Base-by-base conservation (phyloP, 2,888 invertebrate genomes). In the Arge pagana region DNA sequence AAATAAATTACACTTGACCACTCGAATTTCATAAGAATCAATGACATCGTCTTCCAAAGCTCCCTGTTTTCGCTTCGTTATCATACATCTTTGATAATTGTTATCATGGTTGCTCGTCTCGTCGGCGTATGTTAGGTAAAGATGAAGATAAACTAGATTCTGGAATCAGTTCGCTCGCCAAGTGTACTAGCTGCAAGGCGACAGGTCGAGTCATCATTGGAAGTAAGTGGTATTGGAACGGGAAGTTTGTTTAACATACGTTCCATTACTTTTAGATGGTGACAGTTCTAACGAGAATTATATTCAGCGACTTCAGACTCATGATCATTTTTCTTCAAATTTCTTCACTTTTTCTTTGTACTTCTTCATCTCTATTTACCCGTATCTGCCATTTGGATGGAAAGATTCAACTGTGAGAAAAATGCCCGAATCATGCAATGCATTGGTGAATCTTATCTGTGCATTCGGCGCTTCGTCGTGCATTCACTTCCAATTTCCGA, bases 181-280 rank as follows among this genome's bases (percentile, higher is more conserved):
- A 73, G 71, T 73, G 73, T 71, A 67, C 68, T 64, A 67, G 67
- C 72, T 73, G 73, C 73, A 73, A 73, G 71, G 73, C 73, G 59
- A 73, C 73, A 64, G 73, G 73, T 67, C 73, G 73, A 62, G 73
- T 73, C 72, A 72, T 71, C 72, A 72, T 72, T 71, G 73, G 72
- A 73, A 73, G 73, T 73, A 73, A 73, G 73, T 73, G 69, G 67
- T 66, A 72, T 56, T 61, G 59, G 59, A 40, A 45, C 35, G 45
- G 45, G 28, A 45, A 45, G 35, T 24, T 45, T 45, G 33, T 40
- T 48, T 52, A 49, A 52, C 45, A 61, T 61, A 64, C 52, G 60
- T 56, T 59, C 58, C 63, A 53, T 62, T 57, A 59, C 54, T 48
- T 63, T 65, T 64, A 65, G 65, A 66, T 68, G 63, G 59, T 64